Conservation (phyloP, 1,140 invertebrate species). For the Drosophila nikananu region DNA sequence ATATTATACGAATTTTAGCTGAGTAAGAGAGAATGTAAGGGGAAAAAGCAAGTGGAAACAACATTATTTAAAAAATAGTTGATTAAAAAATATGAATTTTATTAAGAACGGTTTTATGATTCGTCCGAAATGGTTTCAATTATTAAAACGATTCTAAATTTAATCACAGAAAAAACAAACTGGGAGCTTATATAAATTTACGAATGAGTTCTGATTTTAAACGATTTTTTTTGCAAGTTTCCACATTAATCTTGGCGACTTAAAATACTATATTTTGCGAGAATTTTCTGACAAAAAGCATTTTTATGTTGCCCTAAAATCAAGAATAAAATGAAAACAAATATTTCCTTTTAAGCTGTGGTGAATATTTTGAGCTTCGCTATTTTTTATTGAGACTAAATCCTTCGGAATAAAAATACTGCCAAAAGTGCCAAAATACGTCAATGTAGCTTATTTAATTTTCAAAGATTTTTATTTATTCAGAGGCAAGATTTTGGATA, state of each 20-base stretch:
- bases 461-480: background rate
- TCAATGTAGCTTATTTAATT: background rate
- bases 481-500: too few species aligned
- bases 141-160: background rate
- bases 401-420: background rate
- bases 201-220: background rate
- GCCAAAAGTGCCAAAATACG: background rate
- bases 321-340: background rate
- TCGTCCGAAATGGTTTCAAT: background rate
- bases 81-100: background rate
- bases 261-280: background rate
- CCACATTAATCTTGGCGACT: background rate
- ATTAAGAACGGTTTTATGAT: background rate
- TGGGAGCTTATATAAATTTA: background rate
- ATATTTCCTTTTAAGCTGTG: background rate
- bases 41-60: background rate
- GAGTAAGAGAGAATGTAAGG: background rate
- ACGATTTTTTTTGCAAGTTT: background rate
- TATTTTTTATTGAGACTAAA: background rate
- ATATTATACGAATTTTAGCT: conserved; percentile 6
- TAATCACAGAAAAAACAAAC: background rate
- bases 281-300: conserved; percentile 6
- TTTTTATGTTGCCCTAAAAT: conserved; percentile 11
- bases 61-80: background rate
- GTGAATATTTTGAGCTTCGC: background rate